phyloP scores from a whole-genome alignment of 2,888 invertebrate species.

The Arctia plantaginis region DNA sequence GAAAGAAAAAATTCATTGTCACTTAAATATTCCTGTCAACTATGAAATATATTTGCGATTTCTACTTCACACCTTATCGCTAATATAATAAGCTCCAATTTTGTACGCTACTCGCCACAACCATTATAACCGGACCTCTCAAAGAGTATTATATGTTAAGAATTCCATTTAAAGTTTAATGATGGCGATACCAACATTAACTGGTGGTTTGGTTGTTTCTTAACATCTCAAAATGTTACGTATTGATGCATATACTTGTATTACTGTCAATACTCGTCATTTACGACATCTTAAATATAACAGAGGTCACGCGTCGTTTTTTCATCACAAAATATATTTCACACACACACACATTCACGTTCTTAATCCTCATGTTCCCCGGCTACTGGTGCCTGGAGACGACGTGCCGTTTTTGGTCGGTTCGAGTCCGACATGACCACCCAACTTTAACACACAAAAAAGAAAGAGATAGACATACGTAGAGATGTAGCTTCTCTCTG shows the following conservation, averaged over 20 bases:
- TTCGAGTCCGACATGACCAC: too few relatives aligned
- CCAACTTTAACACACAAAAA: too few relatives aligned
- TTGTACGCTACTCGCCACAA: not conserved
- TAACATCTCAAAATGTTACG: constrained; percentile 19
- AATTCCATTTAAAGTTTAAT: not conserved
- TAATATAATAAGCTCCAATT: not conserved
- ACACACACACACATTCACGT: too few relatives aligned
- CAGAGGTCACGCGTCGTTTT: not conserved
- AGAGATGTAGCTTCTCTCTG: too few relatives aligned
- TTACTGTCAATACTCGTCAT: constrained; percentile 33
- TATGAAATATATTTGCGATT: constrained; percentile 16
- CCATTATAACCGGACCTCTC: constrained; percentile 7
- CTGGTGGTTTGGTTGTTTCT: constrained; percentile 18
- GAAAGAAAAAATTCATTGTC: constrained; percentile 22
- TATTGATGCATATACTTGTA: constrained; percentile 17
- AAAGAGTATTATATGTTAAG: not conserved
- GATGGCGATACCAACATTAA: constrained; percentile 8
- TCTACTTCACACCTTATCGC: constrained; percentile 4
- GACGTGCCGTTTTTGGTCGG: too few relatives aligned
- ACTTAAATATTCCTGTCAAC: constrained; percentile 16
- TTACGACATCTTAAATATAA: constrained; percentile 39
- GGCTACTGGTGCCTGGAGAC: too few relatives aligned
- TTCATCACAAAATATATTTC: not conserved
- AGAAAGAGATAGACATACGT: too few relatives aligned
- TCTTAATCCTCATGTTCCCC: too few relatives aligned